Conservation (phyloP, 2,113 vertebrate genomes). For the Leucopternis melanops region DNA sequence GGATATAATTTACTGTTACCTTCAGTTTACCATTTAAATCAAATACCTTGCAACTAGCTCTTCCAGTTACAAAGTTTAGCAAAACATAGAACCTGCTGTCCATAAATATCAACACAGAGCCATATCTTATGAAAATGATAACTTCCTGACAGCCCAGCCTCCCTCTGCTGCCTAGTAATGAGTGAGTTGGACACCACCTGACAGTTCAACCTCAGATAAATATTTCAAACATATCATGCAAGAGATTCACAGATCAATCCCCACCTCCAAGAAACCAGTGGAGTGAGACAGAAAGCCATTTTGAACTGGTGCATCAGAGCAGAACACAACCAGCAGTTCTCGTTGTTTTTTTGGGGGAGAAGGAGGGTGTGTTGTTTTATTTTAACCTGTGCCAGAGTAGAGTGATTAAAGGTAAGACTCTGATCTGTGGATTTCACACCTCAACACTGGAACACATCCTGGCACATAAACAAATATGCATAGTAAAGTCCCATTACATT, state of each 20-base stretch:
- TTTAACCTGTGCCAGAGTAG: neutral
- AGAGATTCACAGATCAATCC: conserved; percentile 68
- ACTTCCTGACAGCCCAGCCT: conserved; percentile 52
- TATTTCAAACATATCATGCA: conserved; percentile 67
- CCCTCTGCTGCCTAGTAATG: conserved; percentile 62
- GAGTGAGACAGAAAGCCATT: conserved; percentile 62
- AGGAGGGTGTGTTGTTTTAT: neutral
- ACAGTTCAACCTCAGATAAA: conserved; percentile 64
- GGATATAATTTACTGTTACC: neutral
- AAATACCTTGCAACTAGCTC: neutral
- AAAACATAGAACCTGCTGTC: conserved; percentile 3
- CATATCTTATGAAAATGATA: conserved; percentile 39
- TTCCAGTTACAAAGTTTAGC: neutral
- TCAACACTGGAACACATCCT: neutral
- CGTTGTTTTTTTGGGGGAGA: neutral
- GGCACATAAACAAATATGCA: neutral
- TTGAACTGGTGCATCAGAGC: conserved; percentile 23
- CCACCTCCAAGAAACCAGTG: conserved; percentile 51
- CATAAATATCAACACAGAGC: conserved; percentile 52
- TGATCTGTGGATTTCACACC: neutral
- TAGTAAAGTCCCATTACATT: neutral
- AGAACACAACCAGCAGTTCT: conserved; percentile 35
- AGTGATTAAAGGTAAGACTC: neutral
- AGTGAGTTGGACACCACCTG: conserved; percentile 62
- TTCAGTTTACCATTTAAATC: conserved; percentile 30